A percentile compares a stretch with the other conserved stretches of the same genome.
These are phyloP conservation scores for Drosophila kohkoa DNA, from an alignment of 1,140 invertebrate species.

Conservation along the genomic window DNA sequence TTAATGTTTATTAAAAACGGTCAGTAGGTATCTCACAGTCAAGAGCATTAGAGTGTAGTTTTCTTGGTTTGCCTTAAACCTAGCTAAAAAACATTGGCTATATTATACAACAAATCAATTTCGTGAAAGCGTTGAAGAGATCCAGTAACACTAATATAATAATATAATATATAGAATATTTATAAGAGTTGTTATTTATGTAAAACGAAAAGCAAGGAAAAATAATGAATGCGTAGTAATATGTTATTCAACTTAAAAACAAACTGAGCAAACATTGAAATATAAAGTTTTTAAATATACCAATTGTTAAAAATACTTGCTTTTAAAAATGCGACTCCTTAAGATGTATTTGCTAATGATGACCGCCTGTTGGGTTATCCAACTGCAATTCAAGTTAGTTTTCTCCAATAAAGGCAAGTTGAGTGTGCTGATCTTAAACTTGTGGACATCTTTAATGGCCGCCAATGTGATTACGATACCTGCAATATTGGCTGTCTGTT, in stretches of 20 bases:
- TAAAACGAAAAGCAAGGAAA: too few species aligned
- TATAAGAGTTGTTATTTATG: too few species aligned
- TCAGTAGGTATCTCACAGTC: too few species aligned
- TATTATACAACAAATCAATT: too few species aligned
- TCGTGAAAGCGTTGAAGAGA: too few species aligned
- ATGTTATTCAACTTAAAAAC: neutral
- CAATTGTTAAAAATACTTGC: neutral
- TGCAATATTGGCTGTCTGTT: neutral
- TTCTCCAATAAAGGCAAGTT: neutral
- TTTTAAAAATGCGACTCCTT: neutral
- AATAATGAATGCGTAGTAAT: neutral
- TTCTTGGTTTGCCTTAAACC: too few species aligned
- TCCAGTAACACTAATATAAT: too few species aligned
- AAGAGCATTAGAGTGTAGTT: too few species aligned
- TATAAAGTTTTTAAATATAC: neutral
- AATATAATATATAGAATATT: too few species aligned
- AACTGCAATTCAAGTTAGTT: neutral
- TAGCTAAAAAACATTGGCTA: too few species aligned
- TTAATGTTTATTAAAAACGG: too few species aligned
- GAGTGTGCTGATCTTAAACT: neutral
- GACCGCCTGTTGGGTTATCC: conserved; percentile 19
- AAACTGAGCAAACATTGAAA: neutral
- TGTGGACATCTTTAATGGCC: neutral
- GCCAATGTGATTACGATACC: conserved; percentile 21
- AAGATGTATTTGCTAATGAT: neutral